These are phyloP conservation scores for Patella vulgata DNA, from an alignment of 1,140 invertebrate genomes.

Conservation along the genomic window DNA sequence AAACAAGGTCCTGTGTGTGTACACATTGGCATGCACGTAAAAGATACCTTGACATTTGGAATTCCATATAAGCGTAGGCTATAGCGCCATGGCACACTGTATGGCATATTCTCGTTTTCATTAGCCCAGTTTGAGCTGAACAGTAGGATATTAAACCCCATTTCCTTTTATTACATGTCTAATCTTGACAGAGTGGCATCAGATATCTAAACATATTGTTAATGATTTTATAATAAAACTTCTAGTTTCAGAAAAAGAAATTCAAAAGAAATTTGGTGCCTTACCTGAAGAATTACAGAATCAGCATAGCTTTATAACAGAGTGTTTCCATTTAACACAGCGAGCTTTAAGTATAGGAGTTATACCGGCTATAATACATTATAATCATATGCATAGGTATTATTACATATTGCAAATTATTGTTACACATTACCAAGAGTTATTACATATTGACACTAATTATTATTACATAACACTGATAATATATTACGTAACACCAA, in stretches of 20 bases:
- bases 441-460: background rate
- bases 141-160: too few species aligned
- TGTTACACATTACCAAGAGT: background rate
- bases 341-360: conserved; percentile 24
- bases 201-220: too few species aligned
- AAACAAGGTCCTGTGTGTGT: too few species aligned
- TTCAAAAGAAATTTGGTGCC: conserved; percentile 3
- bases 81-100: too few species aligned
- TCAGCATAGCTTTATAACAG: conserved; percentile 29
- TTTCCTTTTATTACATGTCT: too few species aligned
- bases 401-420: background rate
- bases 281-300: conserved; percentile 15
- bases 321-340: conserved; percentile 34
- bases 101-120: too few species aligned
- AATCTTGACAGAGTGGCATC: too few species aligned
- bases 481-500: background rate
- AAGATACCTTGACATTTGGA: too few species aligned
- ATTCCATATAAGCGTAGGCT: too few species aligned
- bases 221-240: background rate
- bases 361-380: conserved; percentile 25
- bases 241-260: conserved; percentile 19
- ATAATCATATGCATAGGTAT: conserved; percentile 30
- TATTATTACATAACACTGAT: background rate
- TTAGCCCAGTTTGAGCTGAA: too few species aligned
- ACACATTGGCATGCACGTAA: too few species aligned